A percentile compares a stretch with the other conserved stretches of the same genome.
These are phyloP conservation scores for Euschistus heros DNA, from an alignment of 1,140 invertebrate species.

Conservation along the genomic window DNA sequence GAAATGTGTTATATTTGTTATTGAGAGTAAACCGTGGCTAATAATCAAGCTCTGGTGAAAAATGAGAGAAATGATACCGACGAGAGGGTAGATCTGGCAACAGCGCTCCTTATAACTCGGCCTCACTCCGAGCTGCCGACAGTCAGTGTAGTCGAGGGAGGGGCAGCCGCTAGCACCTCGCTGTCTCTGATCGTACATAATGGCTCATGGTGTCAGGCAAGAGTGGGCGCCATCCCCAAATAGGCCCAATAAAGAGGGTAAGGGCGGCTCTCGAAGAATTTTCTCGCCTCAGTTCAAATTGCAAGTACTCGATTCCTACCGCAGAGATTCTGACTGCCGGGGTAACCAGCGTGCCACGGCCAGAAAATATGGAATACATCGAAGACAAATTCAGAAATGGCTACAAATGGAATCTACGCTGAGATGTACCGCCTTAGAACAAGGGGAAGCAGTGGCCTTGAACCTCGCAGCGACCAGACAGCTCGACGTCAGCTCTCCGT, in stretches of 20 bases:
- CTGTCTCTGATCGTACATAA: slow-evolving; percentile 34
- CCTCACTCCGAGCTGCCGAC: slow-evolving; percentile 28
- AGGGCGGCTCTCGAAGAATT: slow-evolving; percentile 60
- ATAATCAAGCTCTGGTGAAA: not conserved
- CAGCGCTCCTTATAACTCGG: slow-evolving; percentile 30
- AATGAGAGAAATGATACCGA: not conserved
- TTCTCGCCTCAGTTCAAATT: slow-evolving; percentile 72
- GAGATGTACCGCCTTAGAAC: slow-evolving; percentile 25
- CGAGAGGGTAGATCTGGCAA: slow-evolving; percentile 32
- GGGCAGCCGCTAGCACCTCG: slow-evolving; percentile 37
- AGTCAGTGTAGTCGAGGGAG: slow-evolving; percentile 36
- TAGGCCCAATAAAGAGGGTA: slow-evolving; percentile 37
- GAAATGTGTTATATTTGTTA: not conserved
- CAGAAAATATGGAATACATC: slow-evolving; percentile 73
- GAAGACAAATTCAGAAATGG: slow-evolving; percentile 81
- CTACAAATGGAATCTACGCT: slow-evolving; percentile 66
- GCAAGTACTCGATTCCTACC: slow-evolving; percentile 72
- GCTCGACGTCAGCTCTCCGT: slow-evolving; percentile 37
- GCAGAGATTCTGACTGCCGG: slow-evolving; percentile 68
- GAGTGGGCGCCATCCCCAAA: slow-evolving; percentile 41
- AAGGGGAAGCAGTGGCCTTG: slow-evolving; percentile 37
- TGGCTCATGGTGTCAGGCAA: slow-evolving; percentile 47
- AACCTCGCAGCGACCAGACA: slow-evolving; percentile 39
- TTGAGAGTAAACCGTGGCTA: not conserved
- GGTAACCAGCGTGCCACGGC: slow-evolving; percentile 76